These are phyloP conservation scores for Silurus meridionalis DNA, from an alignment of 2,113 vertebrate genomes.

Conservation along the genomic window DNA sequence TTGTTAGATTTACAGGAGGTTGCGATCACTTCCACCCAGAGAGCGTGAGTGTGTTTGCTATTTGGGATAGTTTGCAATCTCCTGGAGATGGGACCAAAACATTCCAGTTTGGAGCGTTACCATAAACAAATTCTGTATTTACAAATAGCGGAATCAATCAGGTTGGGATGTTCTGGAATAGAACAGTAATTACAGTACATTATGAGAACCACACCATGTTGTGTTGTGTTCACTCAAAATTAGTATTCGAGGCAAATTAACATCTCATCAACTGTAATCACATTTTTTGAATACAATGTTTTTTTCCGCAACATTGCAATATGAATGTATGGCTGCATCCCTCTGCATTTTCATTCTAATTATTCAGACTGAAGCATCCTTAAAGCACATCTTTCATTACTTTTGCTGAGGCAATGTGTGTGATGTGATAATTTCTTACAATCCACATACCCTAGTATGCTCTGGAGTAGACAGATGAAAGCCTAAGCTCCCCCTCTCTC, in stretches of 20 bases:
- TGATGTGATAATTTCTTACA: constrained; percentile 52
- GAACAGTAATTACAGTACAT: neutral
- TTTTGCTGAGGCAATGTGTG: constrained; percentile 49
- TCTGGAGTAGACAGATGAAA: constrained; percentile 45
- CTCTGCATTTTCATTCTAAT: constrained; percentile 43
- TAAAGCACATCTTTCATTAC: constrained; percentile 54
- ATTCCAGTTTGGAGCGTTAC: neutral
- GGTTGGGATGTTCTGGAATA: neutral
- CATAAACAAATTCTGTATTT: neutral
- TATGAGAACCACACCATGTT: neutral
- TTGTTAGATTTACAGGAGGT: neutral
- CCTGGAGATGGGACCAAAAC: neutral
- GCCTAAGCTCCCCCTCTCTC: constrained; percentile 38
- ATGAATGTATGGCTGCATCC: constrained; percentile 32
- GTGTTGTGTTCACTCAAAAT: neutral
- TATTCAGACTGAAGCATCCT: constrained; percentile 52
- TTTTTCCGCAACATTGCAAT: constrained; percentile 49
- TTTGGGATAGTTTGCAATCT: neutral
- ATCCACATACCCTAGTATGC: constrained; percentile 52
- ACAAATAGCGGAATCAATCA: neutral
- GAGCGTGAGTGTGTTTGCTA: neutral
- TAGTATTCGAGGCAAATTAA: neutral
- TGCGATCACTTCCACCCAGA: too few relatives aligned
- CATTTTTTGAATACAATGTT: constrained; percentile 46
- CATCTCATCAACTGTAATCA: constrained; percentile 40